These are phyloP conservation scores for Synaphobranchus kaupii DNA, from an alignment of 2,797 vertebrate genomes.

Conservation along the genomic window DNA sequence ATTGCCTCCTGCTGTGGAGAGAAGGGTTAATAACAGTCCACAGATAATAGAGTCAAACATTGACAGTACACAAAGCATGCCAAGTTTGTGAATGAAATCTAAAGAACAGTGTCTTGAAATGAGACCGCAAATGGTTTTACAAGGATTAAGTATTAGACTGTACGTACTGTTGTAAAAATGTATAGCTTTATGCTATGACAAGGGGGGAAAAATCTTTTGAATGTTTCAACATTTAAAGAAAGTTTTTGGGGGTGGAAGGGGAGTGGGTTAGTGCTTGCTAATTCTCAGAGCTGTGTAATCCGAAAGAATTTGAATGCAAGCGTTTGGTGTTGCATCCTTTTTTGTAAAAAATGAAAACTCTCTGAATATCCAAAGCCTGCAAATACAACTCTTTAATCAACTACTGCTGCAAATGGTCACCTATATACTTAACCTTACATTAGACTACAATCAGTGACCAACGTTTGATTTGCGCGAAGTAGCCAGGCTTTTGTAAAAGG, in stretches of 20 bases:
- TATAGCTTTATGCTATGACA: not conserved
- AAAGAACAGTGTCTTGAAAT: slow-evolving; percentile 4
- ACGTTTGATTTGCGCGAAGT: slow-evolving; percentile 22
- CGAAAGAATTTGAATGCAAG: not conserved
- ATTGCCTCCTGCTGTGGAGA: not conserved
- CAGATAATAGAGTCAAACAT: not conserved
- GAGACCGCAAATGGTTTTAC: not conserved
- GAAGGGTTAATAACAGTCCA: not conserved
- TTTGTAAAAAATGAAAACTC: slow-evolving; percentile 19
- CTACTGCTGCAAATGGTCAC: not conserved
- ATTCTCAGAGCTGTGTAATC: not conserved
- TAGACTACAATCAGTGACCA: slow-evolving; percentile 19
- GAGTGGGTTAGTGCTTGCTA: not conserved
- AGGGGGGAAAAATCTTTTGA: not conserved
- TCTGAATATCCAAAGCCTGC: not conserved
- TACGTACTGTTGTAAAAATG: not conserved
- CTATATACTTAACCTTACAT: slow-evolving; percentile 2
- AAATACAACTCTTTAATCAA: slow-evolving; percentile 25
- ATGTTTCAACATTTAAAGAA: not conserved
- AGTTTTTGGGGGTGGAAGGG: not conserved
- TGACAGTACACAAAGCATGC: not conserved
- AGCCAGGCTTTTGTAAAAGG: slow-evolving; percentile 1
- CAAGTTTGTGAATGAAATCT: slow-evolving; percentile 8
- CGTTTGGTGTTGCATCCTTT: not conserved
- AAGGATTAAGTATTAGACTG: not conserved